phyloP scores from a whole-genome alignment of 2,113 vertebrate species.

The Corythornis cristatus region DNA sequence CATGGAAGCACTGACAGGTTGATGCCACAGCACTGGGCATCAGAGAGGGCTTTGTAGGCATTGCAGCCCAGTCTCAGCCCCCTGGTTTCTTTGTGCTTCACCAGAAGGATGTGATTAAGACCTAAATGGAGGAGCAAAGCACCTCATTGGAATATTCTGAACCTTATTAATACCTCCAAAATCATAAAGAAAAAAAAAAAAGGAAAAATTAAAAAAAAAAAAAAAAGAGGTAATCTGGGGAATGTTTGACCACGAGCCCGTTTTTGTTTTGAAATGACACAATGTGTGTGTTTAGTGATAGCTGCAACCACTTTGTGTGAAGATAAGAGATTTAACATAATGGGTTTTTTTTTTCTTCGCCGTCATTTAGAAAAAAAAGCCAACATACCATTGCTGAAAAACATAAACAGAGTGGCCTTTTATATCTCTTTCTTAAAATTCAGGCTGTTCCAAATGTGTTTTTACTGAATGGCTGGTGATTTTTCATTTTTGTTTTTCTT shows the following conservation, averaged over 20 bases:
- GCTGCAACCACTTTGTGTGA: constrained; percentile 7
- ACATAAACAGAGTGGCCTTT: constrained; percentile 56
- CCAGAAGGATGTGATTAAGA: neutral
- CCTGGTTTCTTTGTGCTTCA: neutral
- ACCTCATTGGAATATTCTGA: neutral
- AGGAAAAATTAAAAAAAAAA: neutral
- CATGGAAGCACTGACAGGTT: neutral
- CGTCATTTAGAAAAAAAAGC: constrained; percentile 10
- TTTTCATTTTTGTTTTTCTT: neutral
- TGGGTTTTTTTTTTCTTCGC: neutral
- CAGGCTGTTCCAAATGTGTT: neutral
- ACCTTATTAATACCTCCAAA: neutral
- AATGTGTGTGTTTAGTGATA: constrained; percentile 67
- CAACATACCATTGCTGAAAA: constrained; percentile 34
- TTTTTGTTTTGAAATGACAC: constrained; percentile 65
- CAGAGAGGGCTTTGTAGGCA: neutral
- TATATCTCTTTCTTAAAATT: constrained; percentile 34
- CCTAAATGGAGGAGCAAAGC: neutral
- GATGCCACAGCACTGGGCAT: neutral
- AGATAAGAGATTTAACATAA: constrained; percentile 59
- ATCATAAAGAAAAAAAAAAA: neutral
- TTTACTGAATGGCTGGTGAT: constrained; percentile 33
- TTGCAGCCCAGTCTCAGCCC: neutral
- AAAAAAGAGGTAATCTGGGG: constrained; percentile 36
- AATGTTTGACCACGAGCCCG: constrained; percentile 6